These are phyloP conservation scores for Chauna torquata DNA, from an alignment of 2,113 vertebrate species.

Conservation along the genomic window DNA sequence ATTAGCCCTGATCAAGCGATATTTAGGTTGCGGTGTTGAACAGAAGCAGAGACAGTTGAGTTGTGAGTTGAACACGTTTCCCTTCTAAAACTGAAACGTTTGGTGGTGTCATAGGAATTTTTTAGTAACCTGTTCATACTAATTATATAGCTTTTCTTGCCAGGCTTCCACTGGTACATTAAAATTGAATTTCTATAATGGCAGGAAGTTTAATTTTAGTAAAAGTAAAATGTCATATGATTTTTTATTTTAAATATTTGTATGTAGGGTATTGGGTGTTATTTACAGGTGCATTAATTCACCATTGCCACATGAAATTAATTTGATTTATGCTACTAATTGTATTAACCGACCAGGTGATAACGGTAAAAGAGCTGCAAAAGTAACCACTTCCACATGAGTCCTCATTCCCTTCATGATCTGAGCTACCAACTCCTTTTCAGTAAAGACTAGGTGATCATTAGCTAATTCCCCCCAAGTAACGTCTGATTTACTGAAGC, in stretches of 20 bases:
- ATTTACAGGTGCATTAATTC: background rate
- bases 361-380: background rate
- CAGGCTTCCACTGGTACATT: background rate
- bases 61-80: background rate
- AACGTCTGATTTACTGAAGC: background rate
- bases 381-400: background rate
- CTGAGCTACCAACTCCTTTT: background rate
- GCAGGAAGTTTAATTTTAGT: background rate
- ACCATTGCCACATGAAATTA: background rate
- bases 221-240: background rate
- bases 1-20: background rate
- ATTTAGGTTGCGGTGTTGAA: background rate
- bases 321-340: background rate
- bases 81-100: background rate
- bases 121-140: background rate
- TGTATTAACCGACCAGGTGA: background rate
- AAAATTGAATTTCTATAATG: background rate
- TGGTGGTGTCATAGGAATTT: background rate
- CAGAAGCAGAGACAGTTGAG: background rate
- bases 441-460: background rate
- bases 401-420: background rate
- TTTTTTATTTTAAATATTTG: background rate
- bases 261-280: background rate
- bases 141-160: background rate
- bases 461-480: background rate